Evolutionary conservation across 37 sponge, comb jelly and placozoan species (phyloP).

Genomic region (Cliona cf. orientalis): DNA sequence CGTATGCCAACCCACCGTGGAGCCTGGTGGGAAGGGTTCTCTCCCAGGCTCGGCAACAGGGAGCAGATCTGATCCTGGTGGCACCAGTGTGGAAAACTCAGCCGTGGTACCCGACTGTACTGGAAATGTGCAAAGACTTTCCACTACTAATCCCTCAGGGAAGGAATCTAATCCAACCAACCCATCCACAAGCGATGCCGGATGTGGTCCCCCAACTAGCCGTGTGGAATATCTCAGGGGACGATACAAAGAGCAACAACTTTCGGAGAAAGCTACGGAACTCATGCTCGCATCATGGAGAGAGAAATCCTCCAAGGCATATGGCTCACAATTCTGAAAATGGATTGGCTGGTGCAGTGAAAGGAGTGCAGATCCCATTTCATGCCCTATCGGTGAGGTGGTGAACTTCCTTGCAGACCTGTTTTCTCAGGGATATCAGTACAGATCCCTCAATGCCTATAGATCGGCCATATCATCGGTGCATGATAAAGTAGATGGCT

Average conservation of each 20-base stretch:
- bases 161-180: constrained; percentile 19
- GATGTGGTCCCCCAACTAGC: constrained; percentile 31
- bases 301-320: constrained; percentile 18
- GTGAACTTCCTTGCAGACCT: constrained; percentile 59
- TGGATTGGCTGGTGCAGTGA: constrained; percentile 52
- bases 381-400: constrained; percentile 43
- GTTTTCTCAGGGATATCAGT: constrained; percentile 44
- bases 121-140: constrained; percentile 15
- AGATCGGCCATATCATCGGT: constrained; percentile 55
- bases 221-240: constrained; percentile 64
- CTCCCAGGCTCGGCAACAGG: constrained; percentile 7
- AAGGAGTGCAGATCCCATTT: constrained; percentile 46
- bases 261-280: constrained; percentile 40
- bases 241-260: constrained; percentile 1
- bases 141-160: constrained; percentile 12
- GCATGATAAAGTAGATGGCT: constrained; percentile 41
- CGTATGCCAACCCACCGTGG: constrained; percentile 54
- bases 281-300: constrained; percentile 54
- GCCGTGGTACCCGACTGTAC: constrained; percentile 48
- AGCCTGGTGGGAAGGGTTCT: constrained; percentile 35
- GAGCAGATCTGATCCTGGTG: constrained; percentile 24
- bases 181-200: constrained; percentile 15
- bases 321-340: constrained; percentile 35
- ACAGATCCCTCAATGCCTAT: constrained; percentile 47
- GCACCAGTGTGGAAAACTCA: constrained; percentile 52